Base-by-base conservation (phyloP, 1,140 invertebrate species). In the Dolichoris vasculosae region DNA sequence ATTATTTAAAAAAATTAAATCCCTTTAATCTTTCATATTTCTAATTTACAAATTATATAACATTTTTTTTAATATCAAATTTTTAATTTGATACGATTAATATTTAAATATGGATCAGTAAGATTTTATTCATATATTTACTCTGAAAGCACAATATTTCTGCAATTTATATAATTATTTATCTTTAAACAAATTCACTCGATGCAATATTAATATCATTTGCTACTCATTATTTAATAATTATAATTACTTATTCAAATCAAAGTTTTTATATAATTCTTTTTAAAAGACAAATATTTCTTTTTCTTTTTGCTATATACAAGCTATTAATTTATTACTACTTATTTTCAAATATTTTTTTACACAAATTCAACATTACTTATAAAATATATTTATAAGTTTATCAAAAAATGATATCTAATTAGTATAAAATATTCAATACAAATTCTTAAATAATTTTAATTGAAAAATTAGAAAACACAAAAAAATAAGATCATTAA, bases 401-500 rank as follows among this genome's bases (percentile, higher is more conserved):
- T 51, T 51, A 13, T 51, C 2, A 51, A 51, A 51, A 2, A 51
- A 17, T 51, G 48, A 15, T 51, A 51, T 51, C 48, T 2, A 51
- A 51, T 17, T 13, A n/a, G 6, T 13, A 46, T 46, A 46, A 46
- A 46, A 46, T 13, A 13, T 46, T 6, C 6, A 46, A 6, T 7
- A 46, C 6, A 46, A 46, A 46, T 26, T 59, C 26, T 26, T 59
- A 59, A 26, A 59, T 4, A 59, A 59, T 59, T 13, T 26, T 6
- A 59, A 59, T 9, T 59, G 4, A 26, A 26, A 59, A 59, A 59
- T 59, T 59, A 26, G 2, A 59, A 59, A 26, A 23, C 55, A 30
- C 15, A 20, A 51, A 43, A 82, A 81, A 80, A 63, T 46, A 38
- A 63, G 38, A 55, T 67, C 32, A 80, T 81, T 64, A 63, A 85